Conservation (phyloP, 2,888 invertebrate species). For the Dimorphilus gyrociliatus region DNA sequence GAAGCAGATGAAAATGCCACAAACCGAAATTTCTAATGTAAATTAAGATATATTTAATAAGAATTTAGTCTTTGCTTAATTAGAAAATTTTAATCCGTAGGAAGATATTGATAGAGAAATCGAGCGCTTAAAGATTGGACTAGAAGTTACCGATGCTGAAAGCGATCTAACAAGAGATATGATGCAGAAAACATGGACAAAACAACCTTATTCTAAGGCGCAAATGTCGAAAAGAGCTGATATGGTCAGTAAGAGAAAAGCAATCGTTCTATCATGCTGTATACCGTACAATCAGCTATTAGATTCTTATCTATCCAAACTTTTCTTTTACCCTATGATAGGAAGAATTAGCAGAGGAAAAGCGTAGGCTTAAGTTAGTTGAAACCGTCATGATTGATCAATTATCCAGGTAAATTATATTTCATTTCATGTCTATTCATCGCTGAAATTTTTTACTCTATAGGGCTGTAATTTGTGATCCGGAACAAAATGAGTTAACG, state of each 20-base stretch:
- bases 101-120: slow-evolving; percentile 14
- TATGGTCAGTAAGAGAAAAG: slow-evolving; percentile 17
- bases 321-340: slow-evolving; percentile 7
- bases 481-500: slow-evolving; percentile 22
- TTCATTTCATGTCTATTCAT: neutral
- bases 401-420: slow-evolving; percentile 22
- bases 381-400: slow-evolving; percentile 36
- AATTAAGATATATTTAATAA: no score
- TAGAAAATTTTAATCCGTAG: slow-evolving; percentile 6
- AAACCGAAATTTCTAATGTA: no score
- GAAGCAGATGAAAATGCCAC: no score
- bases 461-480: slow-evolving; percentile 31
- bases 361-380: slow-evolving; percentile 27
- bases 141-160: slow-evolving; percentile 11
- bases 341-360: slow-evolving; percentile 25
- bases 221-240: slow-evolving; percentile 21
- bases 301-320: no score
- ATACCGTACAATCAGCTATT: no score
- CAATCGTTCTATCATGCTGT: no score
- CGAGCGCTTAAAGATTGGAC: slow-evolving; percentile 8
- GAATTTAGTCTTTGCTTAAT: no score
- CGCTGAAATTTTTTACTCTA: slow-evolving; percentile 3
- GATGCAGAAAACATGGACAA: slow-evolving; percentile 21
- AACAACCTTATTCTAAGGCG: slow-evolving; percentile 16
- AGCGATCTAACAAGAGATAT: slow-evolving; percentile 6